Percentiles rank a stretch among this genome's conserved stretches.
phyloP scores from a whole-genome alignment of 1,140 invertebrate genomes.

The Hormaphis cornu region DNA sequence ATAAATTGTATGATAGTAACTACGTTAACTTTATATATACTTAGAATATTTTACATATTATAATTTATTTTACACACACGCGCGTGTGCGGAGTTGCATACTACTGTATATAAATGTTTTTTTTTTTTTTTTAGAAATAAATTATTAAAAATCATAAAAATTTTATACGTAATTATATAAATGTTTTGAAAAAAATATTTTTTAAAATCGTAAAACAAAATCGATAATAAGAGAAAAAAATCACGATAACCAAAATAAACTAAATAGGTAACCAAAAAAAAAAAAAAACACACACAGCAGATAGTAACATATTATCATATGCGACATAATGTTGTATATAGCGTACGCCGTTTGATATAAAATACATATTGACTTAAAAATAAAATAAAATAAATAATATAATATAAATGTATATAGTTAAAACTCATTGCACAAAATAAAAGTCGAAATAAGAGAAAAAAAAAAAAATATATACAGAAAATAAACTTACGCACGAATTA shows the following conservation, averaged over 20 bases:
- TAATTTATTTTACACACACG: too few species aligned
- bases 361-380: not conserved
- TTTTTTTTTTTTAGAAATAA: not conserved
- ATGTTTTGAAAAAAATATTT: not conserved
- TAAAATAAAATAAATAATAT: not conserved
- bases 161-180: not conserved
- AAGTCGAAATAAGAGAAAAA: too few species aligned
- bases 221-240: not conserved
- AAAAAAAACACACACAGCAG: not conserved
- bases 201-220: constrained; percentile 8
- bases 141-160: not conserved
- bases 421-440: constrained; percentile 31
- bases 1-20: constrained; percentile 9
- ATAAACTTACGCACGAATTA: constrained; percentile 14
- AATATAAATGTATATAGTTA: too few species aligned
- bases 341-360: not conserved
- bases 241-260: constrained; percentile 25
- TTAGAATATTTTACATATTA: not conserved
- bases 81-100: not conserved
- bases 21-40: not conserved
- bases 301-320: too few species aligned
- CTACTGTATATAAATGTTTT: not conserved
- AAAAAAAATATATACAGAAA: constrained; percentile 6
- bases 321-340: too few species aligned
- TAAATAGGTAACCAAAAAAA: constrained; percentile 23